Evolutionary conservation across 2,797 vertebrate genomes (phyloP), one percentile per base, ranked within the genome.

Genomic region (Australoheros facetus): DNA sequence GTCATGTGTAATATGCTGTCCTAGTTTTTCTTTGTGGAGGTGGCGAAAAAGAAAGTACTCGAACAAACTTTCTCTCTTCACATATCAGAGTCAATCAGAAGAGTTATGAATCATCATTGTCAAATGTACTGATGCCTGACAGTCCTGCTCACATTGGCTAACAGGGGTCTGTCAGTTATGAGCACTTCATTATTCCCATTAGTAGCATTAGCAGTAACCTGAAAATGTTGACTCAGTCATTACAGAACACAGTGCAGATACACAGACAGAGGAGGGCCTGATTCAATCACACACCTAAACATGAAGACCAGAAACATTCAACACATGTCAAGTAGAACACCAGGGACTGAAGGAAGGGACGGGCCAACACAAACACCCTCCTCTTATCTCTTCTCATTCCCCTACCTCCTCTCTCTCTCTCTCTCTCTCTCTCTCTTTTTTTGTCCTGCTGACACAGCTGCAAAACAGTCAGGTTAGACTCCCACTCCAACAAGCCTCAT

Each of bases 381-480:
- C 39, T 83, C 82, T 90, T 91, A 90, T 95, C 89, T 91, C 37
- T 60, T 81, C 80, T 82, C 58, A 80, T 71, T 45, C 80, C 17
- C 76, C 74, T 71, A 26, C 62, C 69, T 79, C n/a, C 26, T 60
- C 79, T 72, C 13, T 45, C 5, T 11, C 37, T 26, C 60, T 32
- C 32, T 53, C 54, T 64, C 69, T 64, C 32, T 53, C 60, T 26
- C 66, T 26, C 66, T 78, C 26, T 34, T 71, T 58, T 73, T 54
- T 76, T 53, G 59, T 85, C 78, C 57, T 91, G 91, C 91, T 91
- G 88, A 94, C 90, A 91, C 94, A 93, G 89, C 91, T 89, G 90
- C 74, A 70, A 66, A 56, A 81, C 85, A 51, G 70, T 79, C 62
- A 79, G 86, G 79, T 81, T 71, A 73, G 53, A 87, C 85, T 88